Evolutionary conservation across 37 sponge, comb jelly and placozoan species (phyloP).

Genomic region (Cladorhizidae sp.): DNA sequence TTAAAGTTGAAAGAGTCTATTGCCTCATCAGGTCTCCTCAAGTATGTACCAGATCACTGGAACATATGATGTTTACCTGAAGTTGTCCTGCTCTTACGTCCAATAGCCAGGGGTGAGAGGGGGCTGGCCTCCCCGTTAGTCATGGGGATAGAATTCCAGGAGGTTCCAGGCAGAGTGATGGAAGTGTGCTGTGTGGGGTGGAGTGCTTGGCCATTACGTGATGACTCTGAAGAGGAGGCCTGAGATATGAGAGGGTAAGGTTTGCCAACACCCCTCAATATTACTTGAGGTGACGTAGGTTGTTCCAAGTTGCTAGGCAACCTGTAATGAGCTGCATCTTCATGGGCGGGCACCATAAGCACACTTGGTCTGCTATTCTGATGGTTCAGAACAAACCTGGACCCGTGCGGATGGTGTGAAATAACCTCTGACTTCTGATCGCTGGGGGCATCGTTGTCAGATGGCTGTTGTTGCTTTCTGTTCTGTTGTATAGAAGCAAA

Average conservation of each 20-base stretch:
- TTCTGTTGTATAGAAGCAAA: too few relatives aligned
- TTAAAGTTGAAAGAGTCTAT: too few relatives aligned
- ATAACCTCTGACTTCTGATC: background rate
- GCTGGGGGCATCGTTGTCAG: background rate
- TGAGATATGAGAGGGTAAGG: slow-evolving; percentile 15
- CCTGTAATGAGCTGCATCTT: background rate
- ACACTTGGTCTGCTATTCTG: background rate
- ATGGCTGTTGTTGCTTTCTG: background rate
- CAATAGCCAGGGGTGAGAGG: slow-evolving; percentile 1
- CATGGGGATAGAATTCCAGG: background rate
- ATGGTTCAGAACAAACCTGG: background rate
- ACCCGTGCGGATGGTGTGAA: background rate
- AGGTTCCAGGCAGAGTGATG: background rate
- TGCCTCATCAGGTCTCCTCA: too few relatives aligned
- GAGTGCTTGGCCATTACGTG: background rate
- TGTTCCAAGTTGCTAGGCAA: background rate
- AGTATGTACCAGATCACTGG: too few relatives aligned
- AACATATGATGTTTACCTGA: slow-evolving; percentile 1
- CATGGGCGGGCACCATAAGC: background rate
- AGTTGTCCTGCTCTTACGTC: slow-evolving; percentile 14
- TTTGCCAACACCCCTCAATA: background rate
- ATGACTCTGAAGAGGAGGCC: background rate
- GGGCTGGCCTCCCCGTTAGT: background rate
- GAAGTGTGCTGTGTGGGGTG: too few relatives aligned
- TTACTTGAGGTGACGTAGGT: background rate